Percentiles rank a stretch among this genome's conserved stretches.
phyloP scores from a whole-genome alignment of 2,888 invertebrate species.

The Aethes cnicana region DNA sequence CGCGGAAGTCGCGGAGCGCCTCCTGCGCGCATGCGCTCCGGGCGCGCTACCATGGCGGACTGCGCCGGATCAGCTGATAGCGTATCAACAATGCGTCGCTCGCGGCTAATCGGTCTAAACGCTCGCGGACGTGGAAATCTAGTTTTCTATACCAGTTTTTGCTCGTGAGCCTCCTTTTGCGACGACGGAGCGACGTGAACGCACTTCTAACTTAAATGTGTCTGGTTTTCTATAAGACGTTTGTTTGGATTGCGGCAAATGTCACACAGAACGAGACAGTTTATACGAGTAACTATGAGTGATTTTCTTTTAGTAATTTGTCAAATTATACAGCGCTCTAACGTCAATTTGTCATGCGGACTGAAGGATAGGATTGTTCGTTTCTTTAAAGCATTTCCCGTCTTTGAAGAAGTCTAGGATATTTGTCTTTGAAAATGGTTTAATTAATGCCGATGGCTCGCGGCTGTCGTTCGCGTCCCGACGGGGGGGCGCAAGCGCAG shows the following conservation, averaged over 20 bases:
- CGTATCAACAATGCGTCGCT: constrained; percentile 76
- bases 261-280: constrained; percentile 67
- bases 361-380: no score
- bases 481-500: constrained; percentile 4
- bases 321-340: no score
- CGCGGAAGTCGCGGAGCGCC: constrained; percentile 48
- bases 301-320: no score
- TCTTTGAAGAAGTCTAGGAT: constrained; percentile 14
- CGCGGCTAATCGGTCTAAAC: constrained; percentile 74
- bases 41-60: constrained; percentile 75
- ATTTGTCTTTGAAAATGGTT: constrained; percentile 20
- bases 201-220: constrained; percentile 49
- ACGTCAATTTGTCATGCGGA: no score
- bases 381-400: constrained; percentile 13
- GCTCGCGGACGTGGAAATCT: constrained; percentile 69
- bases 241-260: constrained; percentile 53
- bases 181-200: constrained; percentile 47
- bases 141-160: constrained; percentile 73
- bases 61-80: constrained; percentile 78
- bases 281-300: no score
- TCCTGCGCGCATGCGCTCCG: constrained; percentile 68
- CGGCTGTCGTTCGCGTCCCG: constrained; percentile 3
- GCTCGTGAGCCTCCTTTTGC: constrained; percentile 53
- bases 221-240: constrained; percentile 63
- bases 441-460: constrained; percentile 20